Conservation (phyloP, 2,888 invertebrate species). For the Lymantria monacha region DNA sequence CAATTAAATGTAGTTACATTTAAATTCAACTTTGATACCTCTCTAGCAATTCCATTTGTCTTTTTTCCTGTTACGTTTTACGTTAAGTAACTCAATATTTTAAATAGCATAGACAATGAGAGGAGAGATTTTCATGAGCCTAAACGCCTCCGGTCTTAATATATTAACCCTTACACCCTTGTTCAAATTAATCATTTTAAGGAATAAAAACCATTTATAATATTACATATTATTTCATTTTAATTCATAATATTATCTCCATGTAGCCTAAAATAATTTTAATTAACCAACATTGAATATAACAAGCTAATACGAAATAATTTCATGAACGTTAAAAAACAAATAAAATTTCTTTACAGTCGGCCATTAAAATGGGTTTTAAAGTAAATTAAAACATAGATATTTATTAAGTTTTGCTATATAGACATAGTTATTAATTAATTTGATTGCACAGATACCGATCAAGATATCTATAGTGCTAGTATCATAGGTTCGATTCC, state of each 20-base stretch:
- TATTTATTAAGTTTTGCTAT: slow-evolving; percentile 10
- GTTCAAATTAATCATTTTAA: neutral
- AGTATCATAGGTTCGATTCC: too few relatives aligned
- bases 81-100: too few relatives aligned
- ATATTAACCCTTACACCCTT: neutral
- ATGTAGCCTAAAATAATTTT: slow-evolving; percentile 6
- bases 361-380: slow-evolving; percentile 20
- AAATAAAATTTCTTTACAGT: slow-evolving; percentile 13
- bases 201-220: neutral
- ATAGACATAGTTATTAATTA: too few relatives aligned
- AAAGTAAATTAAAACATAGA: slow-evolving; percentile 30
- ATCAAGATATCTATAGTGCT: too few relatives aligned
- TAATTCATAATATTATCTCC: neutral
- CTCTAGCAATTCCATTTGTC: too few relatives aligned
- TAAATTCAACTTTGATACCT: too few relatives aligned
- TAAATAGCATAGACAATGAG: too few relatives aligned
- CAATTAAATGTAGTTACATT: too few relatives aligned
- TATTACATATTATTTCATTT: neutral
- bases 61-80: too few relatives aligned
- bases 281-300: slow-evolving; percentile 7
- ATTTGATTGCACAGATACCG: too few relatives aligned
- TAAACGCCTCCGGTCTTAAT: neutral
- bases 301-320: slow-evolving; percentile 11
- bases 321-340: slow-evolving; percentile 26
- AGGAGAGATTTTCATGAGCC: neutral